Percentiles rank a stretch among this genome's conserved stretches.
phyloP scores from a whole-genome alignment of 2,113 vertebrate species.

The Dromiciops gliroides region DNA sequence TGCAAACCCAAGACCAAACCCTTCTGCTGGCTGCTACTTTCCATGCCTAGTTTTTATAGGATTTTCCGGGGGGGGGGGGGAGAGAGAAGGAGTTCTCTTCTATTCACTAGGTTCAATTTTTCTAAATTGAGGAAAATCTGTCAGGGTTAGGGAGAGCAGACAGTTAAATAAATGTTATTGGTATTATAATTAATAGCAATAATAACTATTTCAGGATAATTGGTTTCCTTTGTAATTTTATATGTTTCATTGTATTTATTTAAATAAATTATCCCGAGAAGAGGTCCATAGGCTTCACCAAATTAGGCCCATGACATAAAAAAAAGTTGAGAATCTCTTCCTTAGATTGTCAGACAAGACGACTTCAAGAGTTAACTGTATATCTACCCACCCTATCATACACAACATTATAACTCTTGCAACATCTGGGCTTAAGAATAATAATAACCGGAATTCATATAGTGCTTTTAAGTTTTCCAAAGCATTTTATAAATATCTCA shows the following conservation, averaged over 20 bases:
- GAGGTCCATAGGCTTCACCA: not conserved
- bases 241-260: not conserved
- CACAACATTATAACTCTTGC: not conserved
- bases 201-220: not conserved
- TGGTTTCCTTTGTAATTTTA: not conserved
- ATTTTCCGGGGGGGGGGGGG: not conserved
- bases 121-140: not conserved
- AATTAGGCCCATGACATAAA: not conserved
- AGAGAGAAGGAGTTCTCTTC: rapidly evolving
- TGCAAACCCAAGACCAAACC: not conserved
- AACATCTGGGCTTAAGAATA: not conserved
- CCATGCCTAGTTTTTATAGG: conserved; percentile 1
- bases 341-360: not conserved
- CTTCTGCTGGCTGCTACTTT: conserved; percentile 10
- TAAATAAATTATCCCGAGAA: not conserved
- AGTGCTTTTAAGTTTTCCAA: not conserved
- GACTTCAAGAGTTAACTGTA: no score
- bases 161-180: not conserved
- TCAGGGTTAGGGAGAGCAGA: not conserved
- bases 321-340: not conserved
- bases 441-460: not conserved
- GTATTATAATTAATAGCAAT: not conserved
- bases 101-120: not conserved
- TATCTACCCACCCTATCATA: not conserved
- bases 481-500: not conserved